Conservation (phyloP, 2,113 vertebrate genomes). For the Pachycephala philippinensis region DNA sequence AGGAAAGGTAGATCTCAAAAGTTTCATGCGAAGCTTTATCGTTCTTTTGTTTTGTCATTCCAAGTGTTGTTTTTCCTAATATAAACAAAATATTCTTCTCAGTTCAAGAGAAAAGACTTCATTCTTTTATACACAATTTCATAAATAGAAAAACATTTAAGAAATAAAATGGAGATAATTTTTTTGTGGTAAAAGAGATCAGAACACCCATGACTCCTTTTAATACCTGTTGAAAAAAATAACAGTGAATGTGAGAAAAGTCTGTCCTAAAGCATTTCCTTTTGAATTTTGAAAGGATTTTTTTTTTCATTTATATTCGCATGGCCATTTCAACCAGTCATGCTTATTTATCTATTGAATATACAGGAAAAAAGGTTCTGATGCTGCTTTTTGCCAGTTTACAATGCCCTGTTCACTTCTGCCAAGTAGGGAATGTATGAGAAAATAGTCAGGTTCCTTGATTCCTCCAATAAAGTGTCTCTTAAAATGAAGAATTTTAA, state of each 20-base stretch:
- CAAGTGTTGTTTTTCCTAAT: neutral
- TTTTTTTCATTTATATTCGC: neutral
- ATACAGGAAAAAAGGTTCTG: neutral
- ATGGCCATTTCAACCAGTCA: neutral
- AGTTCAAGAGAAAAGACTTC: neutral
- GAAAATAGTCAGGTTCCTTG: neutral
- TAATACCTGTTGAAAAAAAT: neutral
- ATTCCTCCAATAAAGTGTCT: neutral
- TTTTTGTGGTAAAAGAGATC: neutral
- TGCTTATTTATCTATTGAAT: neutral
- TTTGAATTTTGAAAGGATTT: neutral
- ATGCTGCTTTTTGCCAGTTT: neutral
- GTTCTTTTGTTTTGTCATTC: neutral
- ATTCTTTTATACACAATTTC: neutral
- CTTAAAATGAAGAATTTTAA: neutral
- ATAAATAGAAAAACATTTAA: neutral
- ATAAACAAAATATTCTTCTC: neutral
- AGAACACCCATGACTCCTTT: neutral
- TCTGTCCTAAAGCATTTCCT: neutral
- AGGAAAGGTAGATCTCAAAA: neutral
- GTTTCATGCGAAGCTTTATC: neutral
- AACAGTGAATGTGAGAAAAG: neutral
- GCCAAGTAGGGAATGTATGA: neutral
- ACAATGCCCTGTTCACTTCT: neutral
- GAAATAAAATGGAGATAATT: neutral